phyloP scores from a whole-genome alignment of 1,140 invertebrate genomes.

The Sitobion miscanthi region DNA sequence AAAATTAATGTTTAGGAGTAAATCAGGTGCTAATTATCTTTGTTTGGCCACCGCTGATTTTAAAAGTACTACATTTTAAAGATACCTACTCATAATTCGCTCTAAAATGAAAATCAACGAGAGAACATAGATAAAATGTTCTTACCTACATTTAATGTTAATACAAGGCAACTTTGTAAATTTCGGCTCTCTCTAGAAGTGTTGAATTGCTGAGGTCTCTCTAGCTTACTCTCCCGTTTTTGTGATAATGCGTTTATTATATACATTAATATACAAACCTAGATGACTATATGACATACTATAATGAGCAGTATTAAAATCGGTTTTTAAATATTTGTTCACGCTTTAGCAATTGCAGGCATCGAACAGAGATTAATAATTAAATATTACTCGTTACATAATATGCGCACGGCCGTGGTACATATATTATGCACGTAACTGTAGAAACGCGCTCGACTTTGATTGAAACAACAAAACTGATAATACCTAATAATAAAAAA shows the following conservation, averaged over 20 bases:
- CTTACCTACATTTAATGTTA: too few species aligned
- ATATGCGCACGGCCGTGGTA: not conserved
- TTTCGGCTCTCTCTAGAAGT: too few species aligned
- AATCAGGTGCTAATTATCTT: too few species aligned
- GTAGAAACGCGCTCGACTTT: not conserved
- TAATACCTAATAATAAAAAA: not conserved
- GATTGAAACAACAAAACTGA: not conserved
- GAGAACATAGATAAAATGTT: too few species aligned
- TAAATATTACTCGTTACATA: not conserved
- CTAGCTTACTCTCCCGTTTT: too few species aligned
- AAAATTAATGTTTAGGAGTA: too few species aligned
- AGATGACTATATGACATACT: not conserved
- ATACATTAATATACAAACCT: not conserved
- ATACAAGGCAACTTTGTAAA: too few species aligned
- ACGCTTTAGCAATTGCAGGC: not conserved
- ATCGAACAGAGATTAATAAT: not conserved
- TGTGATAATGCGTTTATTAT: not conserved
- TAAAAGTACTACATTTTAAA: too few species aligned
- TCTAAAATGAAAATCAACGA: too few species aligned
- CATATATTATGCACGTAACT: not conserved
- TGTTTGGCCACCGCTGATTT: too few species aligned
- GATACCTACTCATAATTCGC: too few species aligned
- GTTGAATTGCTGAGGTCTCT: too few species aligned
- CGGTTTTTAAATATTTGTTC: not conserved
- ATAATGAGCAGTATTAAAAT: not conserved